Conservation (phyloP, 2,888 invertebrate genomes). For the Pinctada fucata region DNA sequence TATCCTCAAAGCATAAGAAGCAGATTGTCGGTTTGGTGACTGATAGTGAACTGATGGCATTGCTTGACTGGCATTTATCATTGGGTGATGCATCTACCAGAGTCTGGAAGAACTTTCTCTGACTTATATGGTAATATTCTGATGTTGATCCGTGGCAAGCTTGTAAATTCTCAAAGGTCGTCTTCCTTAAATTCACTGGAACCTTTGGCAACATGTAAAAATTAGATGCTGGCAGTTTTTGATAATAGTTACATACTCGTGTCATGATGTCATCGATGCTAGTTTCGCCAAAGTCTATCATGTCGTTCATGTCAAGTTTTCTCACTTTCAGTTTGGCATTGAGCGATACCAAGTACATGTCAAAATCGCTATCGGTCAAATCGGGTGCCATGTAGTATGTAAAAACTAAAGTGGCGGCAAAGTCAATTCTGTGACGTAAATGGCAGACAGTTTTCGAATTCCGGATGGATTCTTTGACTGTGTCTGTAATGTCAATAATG, state of each 20-base stretch:
- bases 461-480: slow-evolving; percentile 17
- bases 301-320: slow-evolving; percentile 46
- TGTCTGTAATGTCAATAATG: slow-evolving; percentile 52
- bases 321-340: slow-evolving; percentile 43
- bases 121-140: not conserved
- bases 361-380: slow-evolving; percentile 27
- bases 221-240: not conserved
- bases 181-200: not conserved
- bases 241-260: slow-evolving; percentile 12
- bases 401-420: slow-evolving; percentile 38
- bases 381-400: slow-evolving; percentile 26
- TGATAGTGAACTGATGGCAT: slow-evolving; percentile 20
- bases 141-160: not conserved
- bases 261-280: slow-evolving; percentile 48
- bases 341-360: slow-evolving; percentile 49
- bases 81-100: not conserved
- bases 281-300: slow-evolving; percentile 53
- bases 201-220: not conserved
- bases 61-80: not conserved
- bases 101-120: not conserved
- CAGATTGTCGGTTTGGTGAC: slow-evolving; percentile 43
- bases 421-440: slow-evolving; percentile 14
- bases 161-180: slow-evolving; percentile 22
- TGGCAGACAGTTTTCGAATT: slow-evolving; percentile 18
- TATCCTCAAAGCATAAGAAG: slow-evolving; percentile 51